Base-by-base conservation (phyloP, 2,113 vertebrate genomes). In the Tragulus kanchil region DNA sequence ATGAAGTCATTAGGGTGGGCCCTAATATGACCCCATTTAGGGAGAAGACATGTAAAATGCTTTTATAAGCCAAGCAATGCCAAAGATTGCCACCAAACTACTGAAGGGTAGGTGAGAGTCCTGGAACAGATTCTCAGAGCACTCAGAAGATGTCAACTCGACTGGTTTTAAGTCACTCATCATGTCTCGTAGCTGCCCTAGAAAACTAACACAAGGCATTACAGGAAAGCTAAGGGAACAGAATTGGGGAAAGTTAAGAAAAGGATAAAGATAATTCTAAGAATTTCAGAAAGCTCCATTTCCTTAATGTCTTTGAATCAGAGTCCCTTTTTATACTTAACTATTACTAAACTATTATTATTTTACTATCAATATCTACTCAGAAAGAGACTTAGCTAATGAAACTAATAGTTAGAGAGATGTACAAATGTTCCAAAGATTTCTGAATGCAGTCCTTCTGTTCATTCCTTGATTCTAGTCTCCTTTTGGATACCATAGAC, bases 251-350 rank as follows among this genome's bases (percentile, higher is more conserved):
- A 42, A 25, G 10, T 82, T 65, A n/a, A 79, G 50, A 15, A 61
- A 59, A 90, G 3, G 25, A 61, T 16, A 82, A 71, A 36, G 1
- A 42, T 56, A 58, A 8, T 31, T 90, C 8, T 54, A 83, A 85
- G 16, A 75, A 45, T 85, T 93, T 85, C 1, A 78, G 15, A 89
- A 56, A 83, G 56, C 5, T 83, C 6, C 64, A 85, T 83, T 93
- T 61, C 14, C 26, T 93, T 89, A 81, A 9, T 62, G 45, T 25
- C 6, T 95, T 83, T 73, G 17, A 96, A 86, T 92, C 58, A 69
- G 10, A 56, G 42, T 36, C 0, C 0, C 1, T 3, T 26, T 90
- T 84, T 77, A 45, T 85, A 67, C 1, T 26, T 77, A 67, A 42
- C 23, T 52, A 69, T 36, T 36, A 36, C 36, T 36, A 36, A 36